A percentile compares a stretch with the other conserved stretches of the same genome.
phyloP scores from a whole-genome alignment of 2,888 invertebrate species.

The Mythimna lalbum region DNA sequence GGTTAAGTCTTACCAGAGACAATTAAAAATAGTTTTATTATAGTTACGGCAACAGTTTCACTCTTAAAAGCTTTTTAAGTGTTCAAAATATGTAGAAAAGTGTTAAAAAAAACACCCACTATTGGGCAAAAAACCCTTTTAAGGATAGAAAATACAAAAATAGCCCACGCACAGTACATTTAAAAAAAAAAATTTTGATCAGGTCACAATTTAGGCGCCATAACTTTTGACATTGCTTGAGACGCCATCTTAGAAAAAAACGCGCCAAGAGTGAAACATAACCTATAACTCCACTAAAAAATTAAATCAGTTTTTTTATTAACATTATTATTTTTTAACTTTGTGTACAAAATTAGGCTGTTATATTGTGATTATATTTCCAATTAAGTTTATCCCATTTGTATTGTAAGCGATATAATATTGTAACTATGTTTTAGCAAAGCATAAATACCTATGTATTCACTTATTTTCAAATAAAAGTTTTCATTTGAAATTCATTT shows the following conservation, averaged over 20 bases:
- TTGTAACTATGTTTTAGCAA: conserved; percentile 50
- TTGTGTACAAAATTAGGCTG: conserved; percentile 70
- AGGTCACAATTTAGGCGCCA: conserved; percentile 19
- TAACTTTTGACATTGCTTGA: conserved; percentile 12
- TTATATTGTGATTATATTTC: conserved; percentile 66
- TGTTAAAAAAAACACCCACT: conserved; percentile 18
- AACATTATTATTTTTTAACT: conserved; percentile 40
- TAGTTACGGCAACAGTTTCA: conserved; percentile 35
- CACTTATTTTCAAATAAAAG: conserved; percentile 69
- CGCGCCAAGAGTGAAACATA: conserved; percentile 35
- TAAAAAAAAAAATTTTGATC: background rate
- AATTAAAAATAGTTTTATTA: conserved; percentile 27
- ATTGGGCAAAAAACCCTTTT: background rate
- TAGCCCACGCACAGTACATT: conserved; percentile 8
- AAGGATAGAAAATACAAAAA: background rate
- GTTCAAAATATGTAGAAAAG: conserved; percentile 22
- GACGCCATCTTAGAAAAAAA: conserved; percentile 36
- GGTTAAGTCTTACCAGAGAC: conserved; percentile 67
- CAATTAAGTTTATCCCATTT: conserved; percentile 56
- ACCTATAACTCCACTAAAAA: conserved; percentile 54
- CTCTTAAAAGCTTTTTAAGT: conserved; percentile 8
- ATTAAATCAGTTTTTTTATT: conserved; percentile 40
- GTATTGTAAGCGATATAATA: conserved; percentile 62
- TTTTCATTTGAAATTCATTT: conserved; percentile 47
- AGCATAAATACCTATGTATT: conserved; percentile 44